These are phyloP conservation scores for Mamestra brassicae DNA, from an alignment of 2,888 invertebrate species.

Conservation along the genomic window DNA sequence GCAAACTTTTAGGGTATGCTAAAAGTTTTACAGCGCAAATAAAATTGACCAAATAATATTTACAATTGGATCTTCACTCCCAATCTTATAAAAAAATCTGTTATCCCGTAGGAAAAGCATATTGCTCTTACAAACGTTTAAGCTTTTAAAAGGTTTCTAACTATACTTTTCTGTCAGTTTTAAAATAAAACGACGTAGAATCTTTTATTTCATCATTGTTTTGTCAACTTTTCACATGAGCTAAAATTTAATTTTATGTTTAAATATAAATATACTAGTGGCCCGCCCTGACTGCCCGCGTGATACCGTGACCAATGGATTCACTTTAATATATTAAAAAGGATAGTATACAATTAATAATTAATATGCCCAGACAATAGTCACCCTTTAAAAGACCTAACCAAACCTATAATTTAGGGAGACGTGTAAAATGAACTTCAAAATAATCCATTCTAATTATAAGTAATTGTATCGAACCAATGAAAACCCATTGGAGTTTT, in stretches of 20 bases:
- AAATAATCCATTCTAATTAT: constrained; percentile 54
- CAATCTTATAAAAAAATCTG: not conserved
- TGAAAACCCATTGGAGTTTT: constrained; percentile 52
- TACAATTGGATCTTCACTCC: constrained; percentile 13
- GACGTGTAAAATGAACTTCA: constrained; percentile 14
- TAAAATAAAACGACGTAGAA: not conserved
- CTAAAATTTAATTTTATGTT: constrained; percentile 2
- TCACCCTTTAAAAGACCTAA: constrained; percentile 8
- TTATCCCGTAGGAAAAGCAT: not conserved
- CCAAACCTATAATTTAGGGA: constrained; percentile 12
- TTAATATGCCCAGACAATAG: constrained; percentile 9
- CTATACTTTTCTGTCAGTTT: not conserved
- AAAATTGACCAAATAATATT: constrained; percentile 2
- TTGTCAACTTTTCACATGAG: not conserved
- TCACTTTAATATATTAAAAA: too few relatives aligned
- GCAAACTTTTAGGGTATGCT: constrained; percentile 7
- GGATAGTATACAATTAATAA: constrained; percentile 21
- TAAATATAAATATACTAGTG: not conserved
- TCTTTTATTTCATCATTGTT: not conserved
- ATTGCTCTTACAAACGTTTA: constrained; percentile 13
- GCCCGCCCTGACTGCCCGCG: too few relatives aligned
- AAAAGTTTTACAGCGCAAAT: constrained; percentile 32
- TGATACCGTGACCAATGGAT: too few relatives aligned
- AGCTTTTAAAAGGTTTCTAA: too few relatives aligned
- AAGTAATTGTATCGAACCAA: constrained; percentile 52